Evolutionary conservation across 2,113 vertebrate genomes (phyloP), one percentile per base, ranked within the genome.

Genomic region (Rhipidura dahli): DNA sequence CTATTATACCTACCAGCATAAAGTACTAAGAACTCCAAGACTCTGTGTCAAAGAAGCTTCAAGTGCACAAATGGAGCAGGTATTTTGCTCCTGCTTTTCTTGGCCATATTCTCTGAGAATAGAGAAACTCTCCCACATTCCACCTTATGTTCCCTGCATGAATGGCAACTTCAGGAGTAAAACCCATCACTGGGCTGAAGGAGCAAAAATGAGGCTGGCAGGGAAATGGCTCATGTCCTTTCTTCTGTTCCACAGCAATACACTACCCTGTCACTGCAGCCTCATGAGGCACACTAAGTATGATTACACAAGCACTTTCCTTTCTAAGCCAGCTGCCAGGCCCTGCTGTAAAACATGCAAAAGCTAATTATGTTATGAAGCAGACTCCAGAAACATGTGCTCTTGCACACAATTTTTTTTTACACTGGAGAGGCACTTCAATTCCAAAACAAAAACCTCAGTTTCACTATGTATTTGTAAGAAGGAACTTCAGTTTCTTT

Each of bases 331-430:
- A 93, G 12, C 13, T 54, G 59, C 44, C 72, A 80, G 47, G 50
- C 81, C 37, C 59, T 64, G 49, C 59, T 56, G 59, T 77, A 90
- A 90, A 93, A 86, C 57, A 64, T 7, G n/a, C 47, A 93, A 75
- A 77, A 23, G 44, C 49, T 92, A 76, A 59, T 73, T 39, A 83
- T 26, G 65, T 54, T 60, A 76, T 7, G 39, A 93, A 80, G 49
- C 23, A 83, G 27, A 59, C 18, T 64, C n/a, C 69, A 85, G 57
- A 64, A 97, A 71, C 64, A 83, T 15, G 6, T 1, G 5, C 18
- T 66, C 27, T 91, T 61, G n/a, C n/a, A 85, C 45, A 28, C 30
- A 50, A n/a, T 61, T 60, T 66, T 60, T 66, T 69, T 83, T 69
- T 70, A 64, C 13, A 27, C 45, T 37, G 28, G 44, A 90, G 27